These are phyloP conservation scores for Sus cebifrons DNA, from an alignment of 2,797 vertebrate genomes.

Conservation along the genomic window DNA sequence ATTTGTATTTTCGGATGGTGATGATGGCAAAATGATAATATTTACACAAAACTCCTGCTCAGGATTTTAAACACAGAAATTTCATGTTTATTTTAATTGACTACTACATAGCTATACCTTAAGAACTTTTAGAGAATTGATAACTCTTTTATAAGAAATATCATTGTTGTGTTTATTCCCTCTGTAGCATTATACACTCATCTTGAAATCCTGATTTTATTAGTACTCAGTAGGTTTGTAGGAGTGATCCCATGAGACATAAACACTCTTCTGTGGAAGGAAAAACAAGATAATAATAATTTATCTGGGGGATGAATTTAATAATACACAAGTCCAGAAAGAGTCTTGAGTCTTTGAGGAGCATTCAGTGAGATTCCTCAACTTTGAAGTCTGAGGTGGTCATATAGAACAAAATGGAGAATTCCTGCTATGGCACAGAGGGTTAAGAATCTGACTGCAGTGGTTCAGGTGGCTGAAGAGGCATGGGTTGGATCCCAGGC, in stretches of 20 bases:
- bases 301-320: not conserved
- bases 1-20: not conserved
- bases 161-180: not conserved
- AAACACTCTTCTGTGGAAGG: not conserved
- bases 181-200: not conserved
- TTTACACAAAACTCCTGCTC: not conserved
- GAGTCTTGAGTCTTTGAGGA: not conserved
- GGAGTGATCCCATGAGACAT: not conserved
- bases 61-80: not conserved
- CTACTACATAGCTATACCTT: not conserved
- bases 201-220: not conserved
- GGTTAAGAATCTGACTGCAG: no score
- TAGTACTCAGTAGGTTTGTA: not conserved
- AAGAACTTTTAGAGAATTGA: not conserved
- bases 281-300: not conserved
- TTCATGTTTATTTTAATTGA: not conserved
- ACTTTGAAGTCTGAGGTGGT: not conserved
- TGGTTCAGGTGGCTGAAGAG: no score
- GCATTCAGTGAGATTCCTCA: not conserved
- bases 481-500: no score
- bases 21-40: not conserved
- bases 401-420: not conserved
- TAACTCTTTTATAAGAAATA: not conserved
- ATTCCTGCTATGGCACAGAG: no score
- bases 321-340: not conserved